These are phyloP conservation scores for Acrocephalus kingi DNA, from an alignment of 2,113 vertebrate genomes.

Conservation along the genomic window DNA sequence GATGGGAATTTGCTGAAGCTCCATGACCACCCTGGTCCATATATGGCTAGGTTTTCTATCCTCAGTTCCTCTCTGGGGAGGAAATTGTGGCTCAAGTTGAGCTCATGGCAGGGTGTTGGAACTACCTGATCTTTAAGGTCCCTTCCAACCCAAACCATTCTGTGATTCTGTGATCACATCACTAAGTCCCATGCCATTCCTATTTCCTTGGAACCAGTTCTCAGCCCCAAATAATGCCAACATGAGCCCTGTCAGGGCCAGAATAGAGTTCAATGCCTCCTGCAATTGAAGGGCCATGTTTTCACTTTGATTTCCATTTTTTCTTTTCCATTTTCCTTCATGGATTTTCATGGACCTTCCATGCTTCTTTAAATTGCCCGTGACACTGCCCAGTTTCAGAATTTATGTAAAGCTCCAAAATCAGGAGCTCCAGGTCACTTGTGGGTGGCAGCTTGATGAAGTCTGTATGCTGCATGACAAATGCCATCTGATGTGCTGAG, in stretches of 20 bases:
- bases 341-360: not conserved
- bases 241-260: not conserved
- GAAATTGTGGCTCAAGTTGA: not conserved
- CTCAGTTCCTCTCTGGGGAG: not conserved
- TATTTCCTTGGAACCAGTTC: not conserved
- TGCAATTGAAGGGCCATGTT: not conserved
- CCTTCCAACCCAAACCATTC: not conserved
- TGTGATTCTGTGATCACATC: not conserved
- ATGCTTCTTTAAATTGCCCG: not conserved
- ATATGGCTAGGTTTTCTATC: not conserved
- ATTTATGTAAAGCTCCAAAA: not conserved
- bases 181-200: not conserved
- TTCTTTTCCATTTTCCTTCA: too few relatives aligned
- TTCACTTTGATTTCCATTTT: not conserved
- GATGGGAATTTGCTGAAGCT: not conserved
- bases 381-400: not conserved
- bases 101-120: not conserved
- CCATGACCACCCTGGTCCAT: rapidly evolving
- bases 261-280: not conserved
- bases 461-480: not conserved
- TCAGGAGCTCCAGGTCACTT: not conserved
- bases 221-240: not conserved
- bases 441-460: not conserved
- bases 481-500: not conserved
- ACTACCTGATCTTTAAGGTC: not conserved